Base-by-base conservation (phyloP, 2,113 vertebrate species). In the Leucosticte australis region DNA sequence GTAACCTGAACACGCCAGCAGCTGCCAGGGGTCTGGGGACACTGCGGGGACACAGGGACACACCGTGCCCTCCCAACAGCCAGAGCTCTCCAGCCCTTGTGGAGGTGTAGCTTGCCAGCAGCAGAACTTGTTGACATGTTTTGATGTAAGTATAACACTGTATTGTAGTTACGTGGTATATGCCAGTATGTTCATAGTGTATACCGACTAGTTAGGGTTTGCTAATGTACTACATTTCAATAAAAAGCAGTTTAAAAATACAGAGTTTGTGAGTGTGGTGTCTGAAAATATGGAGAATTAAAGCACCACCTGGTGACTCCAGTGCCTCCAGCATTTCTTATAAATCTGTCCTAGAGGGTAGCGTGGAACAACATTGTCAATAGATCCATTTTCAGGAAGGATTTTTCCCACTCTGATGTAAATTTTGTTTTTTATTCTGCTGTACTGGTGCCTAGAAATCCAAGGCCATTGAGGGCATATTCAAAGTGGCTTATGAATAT, bases 191-290 rank as follows among this genome's bases (percentile, higher is more conserved):
- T 97, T 92, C 89, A 70, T 90, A 96, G 95, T 97, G 95, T 96
- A 96, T 92, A 97, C 97, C 69, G 37, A 49, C 96, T 95, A 95
- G 96, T 97, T 97, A 95, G 89, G 96, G 92, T 97, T 98, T 98
- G 96, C 97, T 97, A 96, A 97, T 98, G 96, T 98, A 98, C 95
- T 95, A 95, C 96, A 95, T 98, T 98, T 98, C 98, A 98, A 98
- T 98, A 98, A 98, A 98, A 98, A 95, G 85, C 91, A 94, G 60
- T 83, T 96, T 83, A 97, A 98, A 97, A 98, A 80, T 17, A 33
- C 0, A 0, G 13, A 30, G 22, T 69, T 46, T 73, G 53, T 82
- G 44, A 85, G 56, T 39, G 78, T 93, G 62, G 31, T 87, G 24
- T 80, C 69, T 88, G 44, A 68, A 69, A 55, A 44, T 22, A 10